These are phyloP conservation scores for Ataeniobius toweri DNA, from an alignment of 2,797 vertebrate genomes.

Conservation along the genomic window DNA sequence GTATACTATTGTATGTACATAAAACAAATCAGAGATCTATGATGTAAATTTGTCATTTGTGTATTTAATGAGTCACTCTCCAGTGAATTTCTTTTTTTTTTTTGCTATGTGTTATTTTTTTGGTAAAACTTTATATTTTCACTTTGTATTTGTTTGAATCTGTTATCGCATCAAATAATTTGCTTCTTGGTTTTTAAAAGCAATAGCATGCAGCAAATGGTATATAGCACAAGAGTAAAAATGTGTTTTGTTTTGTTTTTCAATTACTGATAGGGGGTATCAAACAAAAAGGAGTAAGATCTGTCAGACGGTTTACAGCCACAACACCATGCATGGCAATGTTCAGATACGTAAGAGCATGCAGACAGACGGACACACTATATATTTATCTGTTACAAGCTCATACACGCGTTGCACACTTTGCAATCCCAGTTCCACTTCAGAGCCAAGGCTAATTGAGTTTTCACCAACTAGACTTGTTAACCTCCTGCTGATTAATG, in stretches of 20 bases:
- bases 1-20: slow-evolving; percentile 84
- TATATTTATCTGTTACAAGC: slow-evolving; percentile 31
- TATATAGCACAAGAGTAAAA: slow-evolving; percentile 92
- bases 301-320: slow-evolving; percentile 74
- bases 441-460: slow-evolving; percentile 62
- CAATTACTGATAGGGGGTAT: slow-evolving; percentile 80
- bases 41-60: slow-evolving; percentile 79
- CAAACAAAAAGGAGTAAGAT: slow-evolving; percentile 69
- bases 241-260: slow-evolving; percentile 61
- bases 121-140: slow-evolving; percentile 83
- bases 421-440: slow-evolving; percentile 51
- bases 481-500: slow-evolving; percentile 54
- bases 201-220: slow-evolving; percentile 97
- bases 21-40: slow-evolving; percentile 73
- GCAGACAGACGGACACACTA: slow-evolving; percentile 52
- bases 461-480: slow-evolving; percentile 56
- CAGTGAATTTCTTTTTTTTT: slow-evolving; percentile 54
- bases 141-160: slow-evolving; percentile 68
- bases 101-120: slow-evolving; percentile 75
- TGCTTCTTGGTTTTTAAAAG: slow-evolving; percentile 89
- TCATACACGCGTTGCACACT: slow-evolving; percentile 30
- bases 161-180: slow-evolving; percentile 81
- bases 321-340: slow-evolving; percentile 67
- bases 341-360: slow-evolving; percentile 62
- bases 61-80: slow-evolving; percentile 76